Conservation (phyloP, 2,113 vertebrate genomes). For the Physeter macrocephalus region DNA sequence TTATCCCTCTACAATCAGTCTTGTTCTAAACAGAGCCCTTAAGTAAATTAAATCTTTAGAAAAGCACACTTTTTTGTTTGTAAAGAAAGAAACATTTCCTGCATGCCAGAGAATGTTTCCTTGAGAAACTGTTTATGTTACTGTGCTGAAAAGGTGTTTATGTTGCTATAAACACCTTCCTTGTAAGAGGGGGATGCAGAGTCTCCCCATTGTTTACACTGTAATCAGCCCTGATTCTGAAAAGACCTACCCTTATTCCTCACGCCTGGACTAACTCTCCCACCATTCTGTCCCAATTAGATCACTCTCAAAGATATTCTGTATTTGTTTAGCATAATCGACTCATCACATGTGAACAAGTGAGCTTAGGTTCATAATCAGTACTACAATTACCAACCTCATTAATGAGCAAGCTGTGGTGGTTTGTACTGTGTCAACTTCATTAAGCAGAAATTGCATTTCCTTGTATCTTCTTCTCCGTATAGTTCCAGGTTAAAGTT, state of each 20-base stretch:
- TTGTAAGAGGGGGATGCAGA: conserved; percentile 4
- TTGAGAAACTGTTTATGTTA: conserved; percentile 73
- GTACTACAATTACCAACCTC: background rate
- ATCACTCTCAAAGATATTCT: background rate
- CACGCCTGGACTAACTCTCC: background rate
- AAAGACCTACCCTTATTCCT: conserved; percentile 35
- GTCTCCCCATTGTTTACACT: conserved; percentile 59
- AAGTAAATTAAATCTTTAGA: conserved; percentile 67
- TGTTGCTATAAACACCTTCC: conserved; percentile 70
- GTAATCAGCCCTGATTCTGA: conserved; percentile 45
- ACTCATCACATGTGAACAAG: background rate
- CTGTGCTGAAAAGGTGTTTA: conserved; percentile 70
- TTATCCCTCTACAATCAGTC: conserved; percentile 59
- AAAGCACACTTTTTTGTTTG: conserved; percentile 70
- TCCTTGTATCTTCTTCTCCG: background rate
- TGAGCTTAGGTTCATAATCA: background rate
- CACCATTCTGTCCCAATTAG: background rate
- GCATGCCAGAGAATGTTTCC: conserved; percentile 65
- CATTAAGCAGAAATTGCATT: background rate
- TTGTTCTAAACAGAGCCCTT: conserved; percentile 63
- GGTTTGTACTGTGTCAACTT: background rate
- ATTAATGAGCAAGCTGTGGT: background rate
- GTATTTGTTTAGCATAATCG: background rate
- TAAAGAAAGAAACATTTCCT: conserved; percentile 72
- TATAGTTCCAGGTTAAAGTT: background rate